Evolutionary conservation across 2,113 vertebrate genomes (phyloP), one percentile per base, ranked within the genome.

Genomic region (Eretmodus cyanostictus): DNA sequence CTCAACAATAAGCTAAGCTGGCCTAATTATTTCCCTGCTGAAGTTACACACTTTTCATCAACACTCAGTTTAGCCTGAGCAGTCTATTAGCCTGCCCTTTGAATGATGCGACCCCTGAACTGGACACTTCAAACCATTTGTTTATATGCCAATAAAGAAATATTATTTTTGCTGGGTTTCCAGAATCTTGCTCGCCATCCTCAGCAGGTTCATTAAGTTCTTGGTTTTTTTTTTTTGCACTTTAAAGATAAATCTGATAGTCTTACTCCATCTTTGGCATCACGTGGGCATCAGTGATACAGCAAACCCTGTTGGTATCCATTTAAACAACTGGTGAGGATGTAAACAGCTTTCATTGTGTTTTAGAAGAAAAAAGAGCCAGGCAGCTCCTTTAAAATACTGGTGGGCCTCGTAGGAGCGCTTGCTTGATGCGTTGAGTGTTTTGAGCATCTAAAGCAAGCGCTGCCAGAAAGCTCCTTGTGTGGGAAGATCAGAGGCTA

Each of bases 401-500:
- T 76, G 27, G 22, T 11, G 19, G 11, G 54, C 47, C 31, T 36
- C 9, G 31, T 61, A 83, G 66, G 61, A 78, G 57, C 16, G 34
- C 45, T 79, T 57, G 59, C 53, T 47, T 36, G 45, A 49, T 87
- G 88, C 10, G 4, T 22, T 29, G 71, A 90, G 80, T 86, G 87
- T 87, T 92, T 89, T 81, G 78, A 86, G 86, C 16, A 34, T 89
- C 68, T 85, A 40, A 51, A 78, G 73, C 73, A 78, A 79, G 81
- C 16, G 3, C 68, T 55, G 59, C 88, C 84, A 90, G 91, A 85
- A 81, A 63, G 83, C 86, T 87, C 81, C 85, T 88, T 87, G 88
- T 91, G 92, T 66, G 90, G 90, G 85, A 86, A 94, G 90, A 95
- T 93, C 92, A 92, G 87, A 94, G 93, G 92, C 89, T 93, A 94